These are phyloP conservation scores for Neolamprologus kungweensis DNA, from an alignment of 2,113 vertebrate genomes.

Conservation along the genomic window DNA sequence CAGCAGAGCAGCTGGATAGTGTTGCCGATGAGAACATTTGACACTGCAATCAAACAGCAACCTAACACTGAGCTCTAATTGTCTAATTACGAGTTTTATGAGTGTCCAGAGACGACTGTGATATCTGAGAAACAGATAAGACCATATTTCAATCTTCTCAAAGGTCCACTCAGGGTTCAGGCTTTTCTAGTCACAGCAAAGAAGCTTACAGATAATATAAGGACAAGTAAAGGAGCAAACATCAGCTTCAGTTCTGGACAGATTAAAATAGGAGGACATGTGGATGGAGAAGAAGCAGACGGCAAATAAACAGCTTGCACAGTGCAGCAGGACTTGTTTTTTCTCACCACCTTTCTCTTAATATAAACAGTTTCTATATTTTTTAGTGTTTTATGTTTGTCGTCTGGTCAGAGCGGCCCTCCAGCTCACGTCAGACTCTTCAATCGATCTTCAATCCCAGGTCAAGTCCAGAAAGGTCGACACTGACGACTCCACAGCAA, in stretches of 20 bases:
- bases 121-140: background rate
- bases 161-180: background rate
- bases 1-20: background rate
- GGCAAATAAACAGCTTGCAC: background rate
- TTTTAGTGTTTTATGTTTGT: background rate
- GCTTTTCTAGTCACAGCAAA: background rate
- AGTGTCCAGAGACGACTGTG: background rate
- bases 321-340: rapidly evolving
- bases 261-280: background rate
- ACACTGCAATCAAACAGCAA: background rate
- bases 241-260: background rate
- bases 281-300: rapidly evolving
- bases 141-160: background rate
- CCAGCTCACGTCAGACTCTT: rapidly evolving
- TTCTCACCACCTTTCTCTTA: background rate
- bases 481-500: rapidly evolving
- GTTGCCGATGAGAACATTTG: background rate
- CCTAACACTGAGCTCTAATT: background rate
- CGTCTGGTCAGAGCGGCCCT: background rate
- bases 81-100: background rate
- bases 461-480: background rate
- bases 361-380: background rate
- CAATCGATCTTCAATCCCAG: rapidly evolving
- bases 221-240: background rate
- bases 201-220: background rate